These are phyloP conservation scores for Bilobella aurantiaca DNA, from an alignment of 1,140 invertebrate genomes.

Conservation along the genomic window DNA sequence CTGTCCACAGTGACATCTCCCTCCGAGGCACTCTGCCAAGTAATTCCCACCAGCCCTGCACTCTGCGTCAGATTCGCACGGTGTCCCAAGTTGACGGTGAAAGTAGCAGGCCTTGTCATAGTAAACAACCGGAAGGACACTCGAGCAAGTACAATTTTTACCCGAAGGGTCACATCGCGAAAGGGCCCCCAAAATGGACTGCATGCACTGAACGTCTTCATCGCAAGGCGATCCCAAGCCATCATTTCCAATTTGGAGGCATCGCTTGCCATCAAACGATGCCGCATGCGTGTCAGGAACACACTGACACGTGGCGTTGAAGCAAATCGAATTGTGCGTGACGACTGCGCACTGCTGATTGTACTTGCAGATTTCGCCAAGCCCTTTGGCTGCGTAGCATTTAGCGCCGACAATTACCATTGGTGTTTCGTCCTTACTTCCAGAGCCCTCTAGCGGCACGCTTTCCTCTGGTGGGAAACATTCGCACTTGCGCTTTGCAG, in stretches of 20 bases:
- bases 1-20: conserved; percentile 22
- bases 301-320: conserved; percentile 27
- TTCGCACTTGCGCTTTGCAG: conserved; percentile 24
- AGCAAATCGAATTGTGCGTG: conserved; percentile 20
- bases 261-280: conserved; percentile 27
- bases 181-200: conserved; percentile 19
- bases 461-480: conserved; percentile 16
- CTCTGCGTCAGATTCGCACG: conserved; percentile 19
- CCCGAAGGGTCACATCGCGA: conserved; percentile 12
- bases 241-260: conserved; percentile 22
- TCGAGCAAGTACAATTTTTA: conserved; percentile 27
- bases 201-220: conserved; percentile 28
- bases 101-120: conserved; percentile 27
- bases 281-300: conserved; percentile 13
- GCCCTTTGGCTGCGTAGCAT: conserved; percentile 22
- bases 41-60: conserved; percentile 21
- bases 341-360: conserved; percentile 24
- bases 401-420: conserved; percentile 13
- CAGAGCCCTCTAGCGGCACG: background rate
- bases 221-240: conserved; percentile 27
- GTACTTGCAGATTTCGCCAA: conserved; percentile 29
- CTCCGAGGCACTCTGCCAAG: conserved; percentile 20
- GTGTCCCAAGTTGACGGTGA: conserved; percentile 21
- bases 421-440: background rate
- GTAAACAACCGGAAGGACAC: conserved; percentile 21